Base-by-base conservation (phyloP, 2,797 vertebrate species). In the Ceryle rudis region DNA sequence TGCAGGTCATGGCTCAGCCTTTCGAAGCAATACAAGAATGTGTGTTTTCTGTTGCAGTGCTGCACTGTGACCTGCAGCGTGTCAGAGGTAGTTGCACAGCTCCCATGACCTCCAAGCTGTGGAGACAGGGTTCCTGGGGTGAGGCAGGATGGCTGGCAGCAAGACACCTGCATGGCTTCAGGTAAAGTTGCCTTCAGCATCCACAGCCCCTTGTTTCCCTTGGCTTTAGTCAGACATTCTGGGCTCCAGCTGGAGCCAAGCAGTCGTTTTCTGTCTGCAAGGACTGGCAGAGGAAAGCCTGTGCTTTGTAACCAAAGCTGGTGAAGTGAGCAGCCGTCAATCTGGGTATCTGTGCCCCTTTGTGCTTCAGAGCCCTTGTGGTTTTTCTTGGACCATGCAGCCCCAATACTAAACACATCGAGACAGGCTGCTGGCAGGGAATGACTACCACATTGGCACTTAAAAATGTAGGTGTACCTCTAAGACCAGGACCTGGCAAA, bases 321-420 rank as follows among this genome's bases (percentile, higher is more conserved):
- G 23, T 60, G 28, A 85, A 82, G 64, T 0, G 1, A 77, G 64
- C 13, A 87, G 55, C 35, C 42, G 37, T 47, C 2, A 5, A 0
- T 41, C 3, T 0, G 2, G 29, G 62, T 55, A 26, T 7, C 57
- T 1, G 1, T 31, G 29, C 26, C n/a, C 20, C 37, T 1, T 2
- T 6, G 3, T 18, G 14, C 51, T 75, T 35, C 3, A 7, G 81
- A 77, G 15, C 35, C 29, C 44, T 60, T 0, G 0, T 51, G 65
- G 2, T 8, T 58, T 51, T 33, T 51, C 19, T 47, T 42, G 57
- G 28, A 14, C 79, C 25, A 0, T 28, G 23, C 29, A 62, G 19
- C 7, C 33, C 9, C 1, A 1, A 10, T 4, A 28, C 10, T 23
- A 71, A 81, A 41, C 2, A 9, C 33, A 28, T 3, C 0, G 1